Base-by-base conservation (phyloP, 2,888 invertebrate species). In the Drosophila ustulata region DNA sequence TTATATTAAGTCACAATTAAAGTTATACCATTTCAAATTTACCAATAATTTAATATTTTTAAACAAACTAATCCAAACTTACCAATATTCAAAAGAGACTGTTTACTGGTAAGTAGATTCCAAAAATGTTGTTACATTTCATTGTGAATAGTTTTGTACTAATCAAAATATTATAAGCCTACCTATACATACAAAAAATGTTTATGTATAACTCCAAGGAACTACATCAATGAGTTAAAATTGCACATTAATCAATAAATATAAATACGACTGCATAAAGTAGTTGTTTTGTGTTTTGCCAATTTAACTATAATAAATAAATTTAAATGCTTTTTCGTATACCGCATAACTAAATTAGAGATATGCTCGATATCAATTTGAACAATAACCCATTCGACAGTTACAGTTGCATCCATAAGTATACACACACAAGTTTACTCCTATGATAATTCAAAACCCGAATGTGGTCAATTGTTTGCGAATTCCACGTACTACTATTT, bases 331-430 rank as follows among this genome's bases (percentile, higher is more conserved):
- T 18, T 63, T 68, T 61, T 50, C 61, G 63, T 55, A 80, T 71
- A 78, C 80, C 86, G 51, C 80, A 82, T 66, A 86, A 71, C 86
- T 80, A 74, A 80, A 82, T 85, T 75, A 82, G 75, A 80, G 71
- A 70, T 66, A 50, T 46, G 66, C 71, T 68, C 66, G 26, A 57
- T 72, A 72, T 63, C 62, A 57, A 72, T 67, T 39, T 41, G 39
- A 30, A 61, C 39, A 66, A 43, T 58, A 32, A 26, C 18, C 18
- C 46, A 46, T 46, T 46, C 47, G 57, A 11, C 61, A 34, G 52
- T 51, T 43, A 53, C 13, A 52, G 39, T 39, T 28, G 25, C 52
- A 51, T 39, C n/a, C 11, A 37, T 37, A 37, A 37, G n/a, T 37
- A 37, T n/a, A n/a, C 37, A n/a, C 37, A 37, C 18, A 41, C 18